phyloP scores from a whole-genome alignment of 2,797 vertebrate species.

The Sebastes kiyomatsui region DNA sequence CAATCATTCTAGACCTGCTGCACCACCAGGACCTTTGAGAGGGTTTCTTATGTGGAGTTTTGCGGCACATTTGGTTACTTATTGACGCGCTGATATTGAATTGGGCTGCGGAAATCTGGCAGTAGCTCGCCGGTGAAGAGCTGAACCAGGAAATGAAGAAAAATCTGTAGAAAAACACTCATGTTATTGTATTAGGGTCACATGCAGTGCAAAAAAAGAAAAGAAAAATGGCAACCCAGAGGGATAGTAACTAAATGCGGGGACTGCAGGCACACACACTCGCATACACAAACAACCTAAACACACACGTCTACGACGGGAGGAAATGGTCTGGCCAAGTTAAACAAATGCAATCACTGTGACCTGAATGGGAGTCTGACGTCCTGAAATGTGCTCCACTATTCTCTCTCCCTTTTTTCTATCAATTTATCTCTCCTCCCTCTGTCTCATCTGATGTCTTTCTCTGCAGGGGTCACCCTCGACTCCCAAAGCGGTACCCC shows the following conservation, averaged over 20 bases:
- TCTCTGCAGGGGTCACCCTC: slow-evolving; percentile 44
- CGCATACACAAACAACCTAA: neutral
- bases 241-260: neutral
- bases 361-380: slow-evolving; percentile 52
- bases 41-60: slow-evolving; percentile 38
- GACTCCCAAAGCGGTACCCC: slow-evolving; percentile 5
- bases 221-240: slow-evolving; percentile 19
- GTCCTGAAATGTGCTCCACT: slow-evolving; percentile 33
- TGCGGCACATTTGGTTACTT: slow-evolving; percentile 46
- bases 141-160: slow-evolving; percentile 6
- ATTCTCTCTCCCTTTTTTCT: slow-evolving; percentile 37
- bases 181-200: slow-evolving; percentile 24
- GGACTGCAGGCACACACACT: neutral
- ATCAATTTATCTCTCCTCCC: slow-evolving; percentile 48
- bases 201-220: neutral
- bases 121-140: slow-evolving; percentile 1
- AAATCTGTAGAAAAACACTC: slow-evolving; percentile 24
- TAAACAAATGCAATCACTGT: slow-evolving; percentile 59
- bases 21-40: slow-evolving; percentile 14
- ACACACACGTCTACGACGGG: neutral
- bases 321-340: slow-evolving; percentile 53
- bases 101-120: slow-evolving; percentile 29
- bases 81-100: slow-evolving; percentile 44
- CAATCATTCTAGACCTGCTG: slow-evolving; percentile 53
- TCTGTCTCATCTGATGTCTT: slow-evolving; percentile 43